Base-by-base conservation (phyloP, 2,113 vertebrate genomes). In the Erpornis zantholeuca region DNA sequence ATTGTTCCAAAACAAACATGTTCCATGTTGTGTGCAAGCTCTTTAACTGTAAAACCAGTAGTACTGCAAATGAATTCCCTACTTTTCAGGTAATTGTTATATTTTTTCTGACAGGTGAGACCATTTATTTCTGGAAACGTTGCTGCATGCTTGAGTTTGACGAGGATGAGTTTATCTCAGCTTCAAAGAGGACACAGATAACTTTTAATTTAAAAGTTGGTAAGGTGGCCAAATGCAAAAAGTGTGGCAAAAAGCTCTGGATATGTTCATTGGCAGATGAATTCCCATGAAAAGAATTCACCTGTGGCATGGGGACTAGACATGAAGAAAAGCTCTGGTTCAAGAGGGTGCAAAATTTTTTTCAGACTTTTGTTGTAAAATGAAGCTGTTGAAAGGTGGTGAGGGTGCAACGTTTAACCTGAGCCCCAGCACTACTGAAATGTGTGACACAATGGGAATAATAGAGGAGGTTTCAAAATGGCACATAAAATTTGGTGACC, bases 241-340 rank as follows among this genome's bases (percentile, higher is more conserved):
- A 79, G 12, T 8, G 24, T 23, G 13, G 10, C 36, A 50, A 72
- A 82, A 86, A 20, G 4, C 6, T 68, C 49, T 64, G 40, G 11
- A 23, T 4, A 15, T 0, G 0, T 76, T 88, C 12, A 31, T 2
- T 23, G 15, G 28, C 35, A 45, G 21, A 7, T 69, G 20, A 52
- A 60, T 80, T 65, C 53, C 17, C 36, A 11, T 31, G n/a, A 33
- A 90, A 78, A 78, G 54, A 29, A 35, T 29, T 83, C 1, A 83
- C 28, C 9, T 5, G 3, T 52, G n/a, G 6, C 33, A 40, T 2
- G 63, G 21, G 12, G 12, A 69, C 36, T 64, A 45, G 36, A 82
- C 24, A 29, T 44, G 65, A 40, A 90, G 21, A 23, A 71, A 79
- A 90, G 3, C 19, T 38, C 9, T 64, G 28, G 4, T 47, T 82